Evolutionary conservation across 2,797 vertebrate genomes (phyloP).

Genomic region (Discoglossus pictus): DNA sequence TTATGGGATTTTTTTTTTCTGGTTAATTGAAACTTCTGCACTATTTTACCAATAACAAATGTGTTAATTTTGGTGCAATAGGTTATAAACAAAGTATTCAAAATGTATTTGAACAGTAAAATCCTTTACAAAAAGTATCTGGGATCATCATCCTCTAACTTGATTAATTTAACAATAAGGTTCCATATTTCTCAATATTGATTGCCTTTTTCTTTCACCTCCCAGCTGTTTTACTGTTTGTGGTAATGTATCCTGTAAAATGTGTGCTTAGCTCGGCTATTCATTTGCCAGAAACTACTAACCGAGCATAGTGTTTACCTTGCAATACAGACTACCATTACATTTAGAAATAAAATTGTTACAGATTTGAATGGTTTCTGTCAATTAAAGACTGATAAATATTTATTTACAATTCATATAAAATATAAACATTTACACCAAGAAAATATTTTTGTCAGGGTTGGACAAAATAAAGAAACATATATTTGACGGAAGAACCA

Average conservation of each 20-base stretch:
- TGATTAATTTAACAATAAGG: slow-evolving; percentile 20
- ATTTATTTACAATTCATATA: no score
- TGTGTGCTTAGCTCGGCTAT: slow-evolving; percentile 16
- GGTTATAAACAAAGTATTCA: background rate
- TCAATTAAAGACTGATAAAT: no score
- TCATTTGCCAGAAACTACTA: background rate
- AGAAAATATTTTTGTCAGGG: no score
- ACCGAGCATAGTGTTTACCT: slow-evolving; percentile 4
- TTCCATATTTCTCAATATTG: slow-evolving; percentile 8
- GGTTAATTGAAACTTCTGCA: no score
- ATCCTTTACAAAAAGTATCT: background rate
- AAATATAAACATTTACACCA: no score
- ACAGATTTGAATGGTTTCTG: no score
- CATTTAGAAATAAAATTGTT: slow-evolving; percentile 16
- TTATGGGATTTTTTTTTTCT: no score
- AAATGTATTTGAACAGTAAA: background rate
- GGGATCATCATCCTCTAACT: background rate
- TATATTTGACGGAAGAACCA: no score
- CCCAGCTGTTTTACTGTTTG: slow-evolving; percentile 7
- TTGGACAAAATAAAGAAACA: no score
- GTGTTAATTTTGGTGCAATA: no score
- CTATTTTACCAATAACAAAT: no score
- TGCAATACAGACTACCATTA: slow-evolving; percentile 5
- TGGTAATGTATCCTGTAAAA: slow-evolving; percentile 10
- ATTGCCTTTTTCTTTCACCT: background rate